phyloP scores from a whole-genome alignment of 1,140 invertebrate species.

The Hypothenemus hampei region DNA sequence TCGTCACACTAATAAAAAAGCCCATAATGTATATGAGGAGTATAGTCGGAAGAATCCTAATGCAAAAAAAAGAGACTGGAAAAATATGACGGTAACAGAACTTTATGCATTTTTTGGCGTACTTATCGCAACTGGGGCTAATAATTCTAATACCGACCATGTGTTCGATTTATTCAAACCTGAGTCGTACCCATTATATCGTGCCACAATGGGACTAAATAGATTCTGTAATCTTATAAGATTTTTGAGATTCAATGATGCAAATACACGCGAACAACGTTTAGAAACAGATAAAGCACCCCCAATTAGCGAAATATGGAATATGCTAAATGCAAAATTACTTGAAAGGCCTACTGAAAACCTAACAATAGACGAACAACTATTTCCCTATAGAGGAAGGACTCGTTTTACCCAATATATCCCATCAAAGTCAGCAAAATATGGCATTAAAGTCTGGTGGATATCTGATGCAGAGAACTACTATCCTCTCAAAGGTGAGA shows the following conservation, averaged over 20 bases:
- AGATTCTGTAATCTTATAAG: conserved; percentile 10
- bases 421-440: conserved; percentile 46
- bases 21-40: no score
- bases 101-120: no score
- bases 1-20: no score
- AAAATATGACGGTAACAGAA: no score
- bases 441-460: conserved; percentile 47
- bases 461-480: conserved; percentile 33
- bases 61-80: no score
- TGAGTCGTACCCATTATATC: no score
- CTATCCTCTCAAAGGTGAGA: conserved; percentile 30
- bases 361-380: conserved; percentile 33
- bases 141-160: no score
- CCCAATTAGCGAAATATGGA: conserved; percentile 38
- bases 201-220: no score
- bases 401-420: conserved; percentile 41
- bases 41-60: no score
- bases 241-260: conserved; percentile 40
- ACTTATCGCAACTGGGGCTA: no score
- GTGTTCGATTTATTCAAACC: no score
- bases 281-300: conserved; percentile 38
- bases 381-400: conserved; percentile 40
- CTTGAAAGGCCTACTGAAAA: conserved; percentile 16
- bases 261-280: conserved; percentile 30
- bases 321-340: conserved; percentile 33